Percentiles rank a stretch among this genome's conserved stretches.
phyloP scores from a whole-genome alignment of 2,113 vertebrate species.

The Vanacampus margaritifer region DNA sequence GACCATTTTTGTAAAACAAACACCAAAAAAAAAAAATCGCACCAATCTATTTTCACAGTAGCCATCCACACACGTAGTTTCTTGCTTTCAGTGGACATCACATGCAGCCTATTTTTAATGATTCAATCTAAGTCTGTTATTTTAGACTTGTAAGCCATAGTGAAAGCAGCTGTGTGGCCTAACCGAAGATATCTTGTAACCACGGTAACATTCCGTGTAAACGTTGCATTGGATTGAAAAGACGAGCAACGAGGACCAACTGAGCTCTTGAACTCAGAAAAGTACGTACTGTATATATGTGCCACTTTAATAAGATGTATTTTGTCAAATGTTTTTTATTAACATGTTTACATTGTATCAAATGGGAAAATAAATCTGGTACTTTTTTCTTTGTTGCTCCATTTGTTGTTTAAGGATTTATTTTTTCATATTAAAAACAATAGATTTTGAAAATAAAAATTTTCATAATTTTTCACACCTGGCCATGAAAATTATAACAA shows the following conservation, averaged over 20 bases:
- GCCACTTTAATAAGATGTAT: slow-evolving; percentile 42
- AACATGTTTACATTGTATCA: slow-evolving; percentile 55
- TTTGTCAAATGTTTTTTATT: slow-evolving; percentile 50
- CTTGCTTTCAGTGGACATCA: background rate
- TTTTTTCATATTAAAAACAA: no score
- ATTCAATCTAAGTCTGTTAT: slow-evolving; percentile 5
- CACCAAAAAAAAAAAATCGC: slow-evolving; percentile 4
- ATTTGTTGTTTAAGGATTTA: background rate
- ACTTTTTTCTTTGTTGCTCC: slow-evolving; percentile 30
- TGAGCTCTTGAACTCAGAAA: slow-evolving; percentile 16
- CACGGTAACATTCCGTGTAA: background rate
- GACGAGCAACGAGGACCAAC: slow-evolving; percentile 28
- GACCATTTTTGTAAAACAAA: slow-evolving; percentile 1
- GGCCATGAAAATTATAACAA: no score
- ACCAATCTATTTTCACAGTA: slow-evolving; percentile 10
- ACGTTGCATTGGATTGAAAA: slow-evolving; percentile 5
- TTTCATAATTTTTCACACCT: no score
- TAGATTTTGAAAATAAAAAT: no score
- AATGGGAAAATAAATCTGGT: slow-evolving; percentile 49
- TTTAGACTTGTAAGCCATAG: slow-evolving; percentile 45
- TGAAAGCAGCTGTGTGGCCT: slow-evolving; percentile 20
- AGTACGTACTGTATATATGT: slow-evolving; percentile 25
- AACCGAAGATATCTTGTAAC: slow-evolving; percentile 10
- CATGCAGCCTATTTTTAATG: slow-evolving; percentile 7
- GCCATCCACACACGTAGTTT: background rate